phyloP scores from a whole-genome alignment of 1,140 invertebrate species.

The Cydia strobilella region DNA sequence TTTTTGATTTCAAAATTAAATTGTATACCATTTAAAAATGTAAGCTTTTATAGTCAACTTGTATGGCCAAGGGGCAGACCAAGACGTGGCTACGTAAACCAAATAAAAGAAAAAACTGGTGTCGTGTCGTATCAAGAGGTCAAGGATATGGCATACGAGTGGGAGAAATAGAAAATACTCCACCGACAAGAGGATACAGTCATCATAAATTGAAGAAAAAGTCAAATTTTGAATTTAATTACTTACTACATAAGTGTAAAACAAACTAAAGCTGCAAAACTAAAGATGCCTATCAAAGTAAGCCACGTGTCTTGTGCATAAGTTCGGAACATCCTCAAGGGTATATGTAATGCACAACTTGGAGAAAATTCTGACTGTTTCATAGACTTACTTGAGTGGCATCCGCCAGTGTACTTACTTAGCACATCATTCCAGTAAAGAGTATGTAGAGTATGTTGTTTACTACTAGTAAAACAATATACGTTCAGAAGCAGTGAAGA shows the following conservation, averaged over 20 bases:
- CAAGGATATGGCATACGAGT: too few relatives aligned
- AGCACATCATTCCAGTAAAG: neutral
- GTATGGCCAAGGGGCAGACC: too few relatives aligned
- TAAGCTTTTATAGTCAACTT: too few relatives aligned
- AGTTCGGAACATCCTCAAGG: neutral
- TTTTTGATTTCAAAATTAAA: neutral
- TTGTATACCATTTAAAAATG: too few relatives aligned
- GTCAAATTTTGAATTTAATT: neutral
- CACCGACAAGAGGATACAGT: too few relatives aligned
- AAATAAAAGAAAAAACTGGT: too few relatives aligned
- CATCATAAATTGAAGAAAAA: too few relatives aligned
- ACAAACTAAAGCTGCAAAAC: neutral
- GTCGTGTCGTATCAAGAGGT: too few relatives aligned
- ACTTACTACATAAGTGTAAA: neutral
- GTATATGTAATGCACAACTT: neutral
- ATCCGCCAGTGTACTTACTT: conserved; percentile 3
- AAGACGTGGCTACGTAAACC: too few relatives aligned
- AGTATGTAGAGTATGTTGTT: neutral
- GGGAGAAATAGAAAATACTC: too few relatives aligned
- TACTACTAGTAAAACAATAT: too few relatives aligned
- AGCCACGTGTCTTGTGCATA: neutral
- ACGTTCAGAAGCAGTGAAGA: too few relatives aligned
- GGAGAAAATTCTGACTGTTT: conserved; percentile 13
- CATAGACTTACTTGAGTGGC: conserved; percentile 2
- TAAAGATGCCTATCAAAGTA: neutral